Base-by-base conservation (phyloP, 2,888 invertebrate species). In the Coleophora flavipennella region DNA sequence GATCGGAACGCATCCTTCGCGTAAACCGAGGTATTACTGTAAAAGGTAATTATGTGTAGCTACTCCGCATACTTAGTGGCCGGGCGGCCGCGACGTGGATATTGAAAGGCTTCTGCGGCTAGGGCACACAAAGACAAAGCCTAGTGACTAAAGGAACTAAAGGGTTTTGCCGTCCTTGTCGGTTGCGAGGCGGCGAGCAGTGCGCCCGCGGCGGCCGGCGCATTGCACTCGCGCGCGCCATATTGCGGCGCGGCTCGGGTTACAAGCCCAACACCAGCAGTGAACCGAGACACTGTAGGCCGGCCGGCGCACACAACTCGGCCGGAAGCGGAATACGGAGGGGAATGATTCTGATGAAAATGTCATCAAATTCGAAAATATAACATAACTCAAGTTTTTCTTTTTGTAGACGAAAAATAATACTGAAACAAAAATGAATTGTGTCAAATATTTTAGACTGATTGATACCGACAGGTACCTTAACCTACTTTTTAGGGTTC, bases 131-230 rank as follows among this genome's bases (percentile, higher is more conserved):
- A 67, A 60, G 56, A 63, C 62, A 62, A 67, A 60, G 56, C 53
- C 50, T 51, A 45, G n/a, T n/a, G n/a, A n/a, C 53, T 59, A 59
- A 20, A 62, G 62, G 67, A 74, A n/a, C n/a, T n/a, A n/a, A n/a
- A 78, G 72, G 80, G 80, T 73, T 80, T 80, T 73, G 64, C 64
- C 57, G 57, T 62, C 55, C 61, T 62, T 57, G 59, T 57, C 50
- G 54, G 51, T 34, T 11, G 10, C 34, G 25, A 33, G 26, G 28
- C 35, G n/a, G 27, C 13, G 11, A 27, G 48, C 46, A 55, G 52
- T 47, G 43, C 44, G 51, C 49, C 6, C 35, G 39, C 37, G 39
- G 26, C 36, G 38, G 48, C 6, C 35, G 39, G 35, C 38, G 26
- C 36, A 36, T 34, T 42, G 43, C 38, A 45, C 46, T 40, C 43